Evolutionary conservation across 2,888 invertebrate genomes (phyloP).

Genomic region (Philonicus albiceps): DNA sequence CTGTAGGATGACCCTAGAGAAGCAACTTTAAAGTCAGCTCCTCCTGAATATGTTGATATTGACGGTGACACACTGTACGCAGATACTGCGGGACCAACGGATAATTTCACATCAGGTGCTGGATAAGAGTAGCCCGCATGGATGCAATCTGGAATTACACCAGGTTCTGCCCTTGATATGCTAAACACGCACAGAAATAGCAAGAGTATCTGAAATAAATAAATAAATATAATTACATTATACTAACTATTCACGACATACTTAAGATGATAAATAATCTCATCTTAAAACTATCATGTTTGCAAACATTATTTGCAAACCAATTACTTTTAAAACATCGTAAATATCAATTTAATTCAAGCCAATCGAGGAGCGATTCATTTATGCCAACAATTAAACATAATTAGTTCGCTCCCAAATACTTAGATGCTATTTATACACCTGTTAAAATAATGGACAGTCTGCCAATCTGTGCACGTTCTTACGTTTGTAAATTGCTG

Average conservation of each 20-base stretch:
- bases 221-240: not conserved
- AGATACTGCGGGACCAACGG: constrained; percentile 59
- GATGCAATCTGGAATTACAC: constrained; percentile 58
- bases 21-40: constrained; percentile 54
- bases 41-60: constrained; percentile 56
- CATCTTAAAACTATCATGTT: not conserved
- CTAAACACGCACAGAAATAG: constrained; percentile 56
- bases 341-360: not conserved
- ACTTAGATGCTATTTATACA: not conserved
- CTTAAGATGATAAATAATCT: not conserved
- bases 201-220: constrained; percentile 53
- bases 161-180: constrained; percentile 53
- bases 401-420: not conserved
- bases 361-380: not conserved
- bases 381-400: not conserved
- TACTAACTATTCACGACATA: not conserved
- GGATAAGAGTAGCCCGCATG: constrained; percentile 66
- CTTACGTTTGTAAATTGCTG: not conserved
- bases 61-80: constrained; percentile 56
- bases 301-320: not conserved
- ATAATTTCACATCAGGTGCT: constrained; percentile 66
- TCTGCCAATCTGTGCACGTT: not conserved
- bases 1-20: constrained; percentile 56
- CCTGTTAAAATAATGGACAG: not conserved
- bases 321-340: not conserved